phyloP scores from a whole-genome alignment of 2,797 vertebrate genomes.

The Alauda arvensis region DNA sequence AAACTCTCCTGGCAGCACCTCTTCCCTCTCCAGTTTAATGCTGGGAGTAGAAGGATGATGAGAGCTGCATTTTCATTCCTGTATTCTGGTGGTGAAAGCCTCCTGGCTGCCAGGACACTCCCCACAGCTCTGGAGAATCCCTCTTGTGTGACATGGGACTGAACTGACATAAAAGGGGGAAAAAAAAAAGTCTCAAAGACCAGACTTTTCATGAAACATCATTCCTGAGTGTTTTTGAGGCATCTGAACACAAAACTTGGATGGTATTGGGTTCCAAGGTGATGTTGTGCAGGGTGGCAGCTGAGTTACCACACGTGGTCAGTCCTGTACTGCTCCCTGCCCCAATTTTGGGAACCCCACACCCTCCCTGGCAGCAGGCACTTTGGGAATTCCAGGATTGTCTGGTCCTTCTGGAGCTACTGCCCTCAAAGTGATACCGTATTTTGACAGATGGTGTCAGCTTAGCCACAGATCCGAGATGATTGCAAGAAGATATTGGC shows the following conservation, averaged over 20 bases:
- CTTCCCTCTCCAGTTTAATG: neutral
- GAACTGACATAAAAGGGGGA: neutral
- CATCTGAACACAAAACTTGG: neutral
- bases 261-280: neutral
- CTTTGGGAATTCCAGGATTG: neutral
- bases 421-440: neutral
- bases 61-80: neutral
- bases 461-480: neutral
- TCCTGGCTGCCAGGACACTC: neutral
- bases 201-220: neutral
- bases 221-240: neutral
- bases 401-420: neutral
- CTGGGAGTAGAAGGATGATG: neutral
- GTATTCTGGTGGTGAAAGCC: neutral
- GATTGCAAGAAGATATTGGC: neutral
- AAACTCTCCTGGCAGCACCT: neutral
- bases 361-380: neutral
- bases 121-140: neutral
- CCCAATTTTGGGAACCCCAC: neutral
- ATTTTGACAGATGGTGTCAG: neutral
- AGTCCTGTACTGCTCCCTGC: neutral
- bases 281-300: accelerated
- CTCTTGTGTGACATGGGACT: neutral
- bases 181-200: accelerated
- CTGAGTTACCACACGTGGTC: neutral